These are phyloP conservation scores for Macropodus opercularis DNA, from an alignment of 2,797 vertebrate genomes.

Conservation along the genomic window DNA sequence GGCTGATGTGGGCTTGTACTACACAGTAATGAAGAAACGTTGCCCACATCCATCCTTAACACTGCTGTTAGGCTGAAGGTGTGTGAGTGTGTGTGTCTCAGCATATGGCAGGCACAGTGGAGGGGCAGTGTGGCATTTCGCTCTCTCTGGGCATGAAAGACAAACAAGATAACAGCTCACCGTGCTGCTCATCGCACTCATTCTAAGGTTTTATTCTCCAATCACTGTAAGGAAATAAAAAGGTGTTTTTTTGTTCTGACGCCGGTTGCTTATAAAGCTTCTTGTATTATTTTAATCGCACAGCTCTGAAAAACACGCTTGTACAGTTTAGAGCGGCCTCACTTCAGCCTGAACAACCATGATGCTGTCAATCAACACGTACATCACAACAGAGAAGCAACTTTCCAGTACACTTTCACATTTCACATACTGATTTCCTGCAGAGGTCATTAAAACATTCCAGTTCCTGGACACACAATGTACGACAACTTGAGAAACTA, in stretches of 20 bases:
- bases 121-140: constrained; percentile 45
- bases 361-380: too few relatives aligned
- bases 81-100: constrained; percentile 13
- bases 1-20: neutral
- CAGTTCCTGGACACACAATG: neutral
- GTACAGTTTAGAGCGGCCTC: too few relatives aligned
- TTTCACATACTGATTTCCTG: neutral
- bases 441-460: neutral
- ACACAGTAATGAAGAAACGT: constrained; percentile 16
- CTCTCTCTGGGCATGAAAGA: constrained; percentile 33
- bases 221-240: neutral
- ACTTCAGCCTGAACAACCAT: too few relatives aligned
- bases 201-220: neutral
- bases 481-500: constrained; percentile 1
- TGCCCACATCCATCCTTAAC: constrained; percentile 18
- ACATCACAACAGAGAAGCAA: too few relatives aligned
- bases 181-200: constrained; percentile 8
- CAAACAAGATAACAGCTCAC: constrained; percentile 20
- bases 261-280: too few relatives aligned
- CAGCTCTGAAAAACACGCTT: neutral
- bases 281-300: neutral
- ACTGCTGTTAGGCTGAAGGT: constrained; percentile 1
- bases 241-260: neutral
- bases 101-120: constrained; percentile 46
- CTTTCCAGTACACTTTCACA: too few relatives aligned